Conservation (phyloP, 2,113 vertebrate species). For the Coptodon bakossiorum region DNA sequence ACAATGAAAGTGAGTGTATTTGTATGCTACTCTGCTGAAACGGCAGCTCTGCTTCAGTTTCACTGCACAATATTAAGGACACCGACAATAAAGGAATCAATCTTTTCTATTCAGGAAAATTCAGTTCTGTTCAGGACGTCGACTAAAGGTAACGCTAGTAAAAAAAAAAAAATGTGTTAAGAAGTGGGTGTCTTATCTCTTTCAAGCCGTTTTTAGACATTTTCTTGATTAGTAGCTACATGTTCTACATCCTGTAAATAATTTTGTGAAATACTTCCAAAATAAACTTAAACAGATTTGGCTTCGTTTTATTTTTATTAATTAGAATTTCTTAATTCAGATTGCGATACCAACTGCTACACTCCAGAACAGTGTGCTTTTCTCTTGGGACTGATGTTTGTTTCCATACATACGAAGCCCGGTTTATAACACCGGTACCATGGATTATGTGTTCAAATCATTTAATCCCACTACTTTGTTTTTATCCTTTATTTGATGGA, state of each 20-base stretch:
- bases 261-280: neutral
- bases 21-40: neutral
- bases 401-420: neutral
- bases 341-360: neutral
- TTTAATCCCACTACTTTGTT: neutral
- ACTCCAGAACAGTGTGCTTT: neutral
- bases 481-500: neutral
- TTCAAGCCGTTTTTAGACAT: neutral
- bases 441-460: neutral
- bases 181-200: neutral
- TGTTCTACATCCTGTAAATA: neutral
- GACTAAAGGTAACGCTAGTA: neutral
- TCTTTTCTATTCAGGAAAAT: neutral
- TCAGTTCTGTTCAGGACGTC: neutral
- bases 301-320: neutral
- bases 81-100: accelerated
- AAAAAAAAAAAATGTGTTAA: neutral
- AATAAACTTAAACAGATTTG: neutral
- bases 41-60: neutral
- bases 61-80: neutral
- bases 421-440: neutral
- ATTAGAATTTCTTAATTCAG: neutral
- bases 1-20: neutral
- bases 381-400: neutral
- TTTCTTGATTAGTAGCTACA: neutral